phyloP scores from a whole-genome alignment of 2,113 vertebrate genomes.

The Eretmochelys imbricata region DNA sequence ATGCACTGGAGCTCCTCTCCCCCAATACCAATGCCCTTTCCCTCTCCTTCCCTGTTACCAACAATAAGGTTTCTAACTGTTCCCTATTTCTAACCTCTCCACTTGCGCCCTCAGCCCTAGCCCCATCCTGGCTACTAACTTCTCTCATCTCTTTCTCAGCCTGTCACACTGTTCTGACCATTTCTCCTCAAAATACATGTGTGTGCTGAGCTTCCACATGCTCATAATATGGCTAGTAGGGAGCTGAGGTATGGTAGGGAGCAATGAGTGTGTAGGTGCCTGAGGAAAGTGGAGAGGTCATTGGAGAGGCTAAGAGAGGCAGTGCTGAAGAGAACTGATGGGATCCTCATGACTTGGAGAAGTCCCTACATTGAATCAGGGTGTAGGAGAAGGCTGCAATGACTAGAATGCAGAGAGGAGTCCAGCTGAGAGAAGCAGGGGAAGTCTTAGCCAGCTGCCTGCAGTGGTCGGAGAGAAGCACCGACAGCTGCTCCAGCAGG shows the following conservation, averaged over 20 bases:
- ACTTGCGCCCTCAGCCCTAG: neutral
- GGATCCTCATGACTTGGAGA: fast-evolving
- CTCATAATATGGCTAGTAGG: neutral
- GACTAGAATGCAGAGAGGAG: neutral
- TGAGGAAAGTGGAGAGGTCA: neutral
- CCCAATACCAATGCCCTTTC: neutral
- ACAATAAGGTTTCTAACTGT: neutral
- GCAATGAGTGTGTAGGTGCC: fast-evolving
- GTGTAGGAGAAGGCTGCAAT: neutral
- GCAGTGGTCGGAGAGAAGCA: fast-evolving
- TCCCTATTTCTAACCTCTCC: neutral
- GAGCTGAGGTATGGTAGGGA: neutral
- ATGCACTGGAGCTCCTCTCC: neutral
- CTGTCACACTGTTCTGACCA: neutral
- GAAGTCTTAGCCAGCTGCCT: neutral
- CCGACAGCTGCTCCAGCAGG: neutral
- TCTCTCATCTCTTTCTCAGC: neutral
- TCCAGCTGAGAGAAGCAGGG: neutral
- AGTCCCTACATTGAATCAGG: neutral
- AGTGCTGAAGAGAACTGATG: neutral
- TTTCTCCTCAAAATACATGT: neutral
- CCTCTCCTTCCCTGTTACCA: neutral
- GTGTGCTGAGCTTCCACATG: neutral
- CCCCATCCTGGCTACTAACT: neutral
- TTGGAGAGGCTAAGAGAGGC: neutral